These are phyloP conservation scores for Drosophila hamatofila DNA, from an alignment of 2,888 invertebrate genomes.

Conservation along the genomic window DNA sequence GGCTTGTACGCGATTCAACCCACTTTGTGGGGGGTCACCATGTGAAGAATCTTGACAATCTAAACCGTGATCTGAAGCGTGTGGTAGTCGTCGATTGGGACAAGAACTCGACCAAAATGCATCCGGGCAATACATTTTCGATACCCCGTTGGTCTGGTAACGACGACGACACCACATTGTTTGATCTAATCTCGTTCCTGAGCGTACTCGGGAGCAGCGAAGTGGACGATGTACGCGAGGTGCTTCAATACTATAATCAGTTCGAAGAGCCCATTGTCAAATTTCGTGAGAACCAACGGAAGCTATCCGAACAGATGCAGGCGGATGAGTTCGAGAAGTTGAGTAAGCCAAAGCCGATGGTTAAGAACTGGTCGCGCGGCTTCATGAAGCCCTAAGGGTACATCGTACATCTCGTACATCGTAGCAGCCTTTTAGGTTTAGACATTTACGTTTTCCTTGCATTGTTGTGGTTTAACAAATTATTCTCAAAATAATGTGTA, in stretches of 20 bases:
- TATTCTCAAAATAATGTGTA: conserved; percentile 12
- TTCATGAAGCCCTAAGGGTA: conserved; percentile 85
- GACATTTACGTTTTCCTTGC: conserved; percentile 16
- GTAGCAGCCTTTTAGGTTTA: conserved; percentile 11
- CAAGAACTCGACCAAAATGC: conserved; percentile 92
- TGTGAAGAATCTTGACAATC: conserved; percentile 94
- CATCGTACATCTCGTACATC: conserved; percentile 13
- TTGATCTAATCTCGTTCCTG: conserved; percentile 96
- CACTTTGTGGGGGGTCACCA: conserved; percentile 97
- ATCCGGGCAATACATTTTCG: conserved; percentile 94
- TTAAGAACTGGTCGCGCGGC: conserved; percentile 88
- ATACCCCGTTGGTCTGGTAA: conserved; percentile 96
- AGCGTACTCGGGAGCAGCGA: conserved; percentile 95
- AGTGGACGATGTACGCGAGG: conserved; percentile 97
- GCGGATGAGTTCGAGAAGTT: conserved; percentile 86
- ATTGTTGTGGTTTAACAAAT: conserved; percentile 28
- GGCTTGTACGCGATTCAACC: conserved; percentile 97
- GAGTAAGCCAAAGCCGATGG: conserved; percentile 86
- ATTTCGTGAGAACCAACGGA: conserved; percentile 95
- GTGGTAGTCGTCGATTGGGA: conserved; percentile 99
- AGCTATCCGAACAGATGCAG: conserved; percentile 89
- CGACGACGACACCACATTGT: conserved; percentile 94
- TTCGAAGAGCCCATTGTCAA: conserved; percentile 96
- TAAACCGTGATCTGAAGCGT: conserved; percentile 93
- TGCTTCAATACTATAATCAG: conserved; percentile 95